Evolutionary conservation across 2,113 vertebrate genomes (phyloP).

Genomic region (Nyctibius bracteatus): DNA sequence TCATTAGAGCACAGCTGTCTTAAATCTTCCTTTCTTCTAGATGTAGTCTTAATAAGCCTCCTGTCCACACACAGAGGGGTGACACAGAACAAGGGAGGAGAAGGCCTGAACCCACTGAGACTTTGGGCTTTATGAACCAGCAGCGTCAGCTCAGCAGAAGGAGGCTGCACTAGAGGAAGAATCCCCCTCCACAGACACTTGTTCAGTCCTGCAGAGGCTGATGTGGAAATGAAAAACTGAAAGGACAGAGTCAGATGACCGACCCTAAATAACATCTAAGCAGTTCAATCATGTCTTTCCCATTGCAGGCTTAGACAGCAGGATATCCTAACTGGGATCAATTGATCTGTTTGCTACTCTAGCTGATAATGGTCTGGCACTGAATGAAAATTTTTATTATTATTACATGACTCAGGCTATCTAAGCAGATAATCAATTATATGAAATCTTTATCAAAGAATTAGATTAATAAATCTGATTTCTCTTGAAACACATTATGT

Average conservation of each 20-base stretch:
- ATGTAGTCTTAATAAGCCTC: neutral
- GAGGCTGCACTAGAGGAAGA: neutral
- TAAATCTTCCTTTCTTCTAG: neutral
- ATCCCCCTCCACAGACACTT: neutral
- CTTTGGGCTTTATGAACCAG: neutral
- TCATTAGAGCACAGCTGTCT: neutral
- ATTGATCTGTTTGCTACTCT: slow-evolving; percentile 17
- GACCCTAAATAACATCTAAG: slow-evolving; percentile 55
- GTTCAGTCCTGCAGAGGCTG: neutral
- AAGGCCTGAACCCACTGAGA: neutral
- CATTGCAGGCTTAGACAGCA: slow-evolving; percentile 26
- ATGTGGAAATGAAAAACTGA: slow-evolving; percentile 18
- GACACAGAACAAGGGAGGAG: neutral
- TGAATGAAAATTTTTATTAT: slow-evolving; percentile 17
- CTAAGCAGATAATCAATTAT: neutral
- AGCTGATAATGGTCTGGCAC: neutral
- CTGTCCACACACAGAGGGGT: neutral
- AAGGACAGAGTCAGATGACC: slow-evolving; percentile 40
- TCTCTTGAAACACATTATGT: neutral
- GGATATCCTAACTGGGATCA: slow-evolving; percentile 13
- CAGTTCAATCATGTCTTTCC: slow-evolving; percentile 44
- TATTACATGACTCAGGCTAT: slow-evolving; percentile 15
- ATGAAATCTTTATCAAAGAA: neutral
- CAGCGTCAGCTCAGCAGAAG: neutral
- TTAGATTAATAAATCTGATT: neutral